phyloP scores from a whole-genome alignment of 2,888 invertebrate species.

The Rosalia funebris region DNA sequence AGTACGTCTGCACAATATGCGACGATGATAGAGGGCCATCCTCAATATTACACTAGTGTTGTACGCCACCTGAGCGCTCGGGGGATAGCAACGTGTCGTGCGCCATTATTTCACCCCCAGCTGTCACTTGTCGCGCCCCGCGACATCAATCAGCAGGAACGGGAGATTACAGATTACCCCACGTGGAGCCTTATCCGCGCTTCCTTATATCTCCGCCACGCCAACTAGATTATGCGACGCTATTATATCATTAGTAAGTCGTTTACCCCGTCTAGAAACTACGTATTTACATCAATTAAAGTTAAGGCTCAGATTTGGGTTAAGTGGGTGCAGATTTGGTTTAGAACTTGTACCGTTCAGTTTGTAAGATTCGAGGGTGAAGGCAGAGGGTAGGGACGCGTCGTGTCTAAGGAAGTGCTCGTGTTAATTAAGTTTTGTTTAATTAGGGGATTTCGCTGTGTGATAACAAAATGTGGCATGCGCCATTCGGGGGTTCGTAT shows the following conservation, averaged over 20 bases:
- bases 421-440: too few species aligned
- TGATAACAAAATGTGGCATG: too few species aligned
- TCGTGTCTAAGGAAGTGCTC: too few species aligned
- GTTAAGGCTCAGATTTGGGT: slow-evolving; percentile 30
- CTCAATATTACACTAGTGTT: slow-evolving; percentile 37
- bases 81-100: slow-evolving; percentile 33
- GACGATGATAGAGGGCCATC: slow-evolving; percentile 32
- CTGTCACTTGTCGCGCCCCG: slow-evolving; percentile 51
- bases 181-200: slow-evolving; percentile 14
- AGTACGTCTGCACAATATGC: slow-evolving; percentile 31
- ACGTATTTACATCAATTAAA: slow-evolving; percentile 37
- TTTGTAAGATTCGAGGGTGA: not conserved
- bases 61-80: slow-evolving; percentile 47
- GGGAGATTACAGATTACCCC: slow-evolving; percentile 52
- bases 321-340: slow-evolving; percentile 36
- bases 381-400: too few species aligned
- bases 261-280: slow-evolving; percentile 35
- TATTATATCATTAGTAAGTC: slow-evolving; percentile 40
- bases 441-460: too few species aligned
- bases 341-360: slow-evolving; percentile 10
- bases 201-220: too few species aligned
- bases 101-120: slow-evolving; percentile 50
- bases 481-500: too few species aligned
- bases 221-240: slow-evolving; percentile 32
- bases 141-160: slow-evolving; percentile 54